A percentile compares a stretch with the other conserved stretches of the same genome.
These are phyloP conservation scores for Neoaliturus tenellus DNA, from an alignment of 2,888 invertebrate genomes.

Conservation along the genomic window DNA sequence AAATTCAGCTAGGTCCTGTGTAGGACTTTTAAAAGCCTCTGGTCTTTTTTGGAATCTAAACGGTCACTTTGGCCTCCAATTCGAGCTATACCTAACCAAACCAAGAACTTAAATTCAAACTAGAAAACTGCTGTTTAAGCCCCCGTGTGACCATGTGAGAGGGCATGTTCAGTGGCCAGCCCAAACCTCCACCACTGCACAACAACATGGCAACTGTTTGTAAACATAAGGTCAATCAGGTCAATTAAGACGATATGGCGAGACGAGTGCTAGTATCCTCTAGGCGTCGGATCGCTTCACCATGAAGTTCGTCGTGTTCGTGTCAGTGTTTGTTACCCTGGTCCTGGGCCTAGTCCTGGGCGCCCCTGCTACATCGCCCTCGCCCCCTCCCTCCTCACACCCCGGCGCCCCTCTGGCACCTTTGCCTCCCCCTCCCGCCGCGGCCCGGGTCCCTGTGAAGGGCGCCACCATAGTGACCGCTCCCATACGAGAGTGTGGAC, in stretches of 20 bases:
- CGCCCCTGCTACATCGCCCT: neutral
- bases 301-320: neutral
- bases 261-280: neutral
- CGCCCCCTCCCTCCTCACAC: neutral
- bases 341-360: neutral
- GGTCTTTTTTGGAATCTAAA: too few relatives aligned
- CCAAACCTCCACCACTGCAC: neutral
- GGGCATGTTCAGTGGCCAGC: too few relatives aligned
- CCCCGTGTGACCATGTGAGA: neutral
- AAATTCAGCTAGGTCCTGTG: too few relatives aligned
- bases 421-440: neutral
- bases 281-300: neutral
- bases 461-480: neutral
- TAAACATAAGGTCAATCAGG: conserved; percentile 5
- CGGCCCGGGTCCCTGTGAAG: neutral
- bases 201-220: neutral
- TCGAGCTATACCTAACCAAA: too few relatives aligned
- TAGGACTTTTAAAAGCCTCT: too few relatives aligned
- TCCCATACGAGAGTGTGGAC: neutral
- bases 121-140: too few relatives aligned
- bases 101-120: too few relatives aligned
- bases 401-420: neutral
- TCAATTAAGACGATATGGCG: too few relatives aligned
- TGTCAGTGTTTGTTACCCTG: neutral
- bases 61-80: too few relatives aligned